phyloP scores from a whole-genome alignment of 2,797 vertebrate species.

The Brachyalestes nurse region DNA sequence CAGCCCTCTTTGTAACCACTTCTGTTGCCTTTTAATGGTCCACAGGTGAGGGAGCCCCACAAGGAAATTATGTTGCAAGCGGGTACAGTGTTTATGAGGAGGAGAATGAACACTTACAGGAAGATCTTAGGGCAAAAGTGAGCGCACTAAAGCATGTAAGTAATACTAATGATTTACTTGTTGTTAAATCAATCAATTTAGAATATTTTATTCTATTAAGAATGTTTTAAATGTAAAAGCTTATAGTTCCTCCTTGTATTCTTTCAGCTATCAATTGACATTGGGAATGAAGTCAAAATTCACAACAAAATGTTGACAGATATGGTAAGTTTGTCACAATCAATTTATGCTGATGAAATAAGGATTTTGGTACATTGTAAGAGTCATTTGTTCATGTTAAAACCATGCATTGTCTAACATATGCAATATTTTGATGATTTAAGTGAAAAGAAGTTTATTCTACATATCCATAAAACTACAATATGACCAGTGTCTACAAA shows the following conservation, averaged over 20 bases:
- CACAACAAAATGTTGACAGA: constrained; percentile 92
- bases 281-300: constrained; percentile 93
- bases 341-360: no score
- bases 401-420: no score
- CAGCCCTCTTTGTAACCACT: background rate
- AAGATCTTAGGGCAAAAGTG: constrained; percentile 91
- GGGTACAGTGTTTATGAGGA: constrained; percentile 95
- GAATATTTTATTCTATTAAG: no score
- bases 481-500: no score
- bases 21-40: background rate
- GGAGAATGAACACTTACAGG: constrained; percentile 92
- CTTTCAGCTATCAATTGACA: constrained; percentile 92
- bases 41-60: constrained; percentile 73
- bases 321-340: constrained; percentile 83
- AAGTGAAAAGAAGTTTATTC: no score
- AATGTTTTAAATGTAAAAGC: background rate
- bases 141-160: constrained; percentile 92
- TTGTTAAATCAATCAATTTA: background rate
- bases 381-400: no score
- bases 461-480: no score
- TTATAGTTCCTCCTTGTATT: constrained; percentile 21
- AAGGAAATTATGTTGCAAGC: constrained; percentile 79
- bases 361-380: no score
- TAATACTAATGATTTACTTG: constrained; percentile 16
- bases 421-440: no score